Base-by-base conservation (phyloP, 1,140 invertebrate genomes). In the Hypothenemus hampei region DNA sequence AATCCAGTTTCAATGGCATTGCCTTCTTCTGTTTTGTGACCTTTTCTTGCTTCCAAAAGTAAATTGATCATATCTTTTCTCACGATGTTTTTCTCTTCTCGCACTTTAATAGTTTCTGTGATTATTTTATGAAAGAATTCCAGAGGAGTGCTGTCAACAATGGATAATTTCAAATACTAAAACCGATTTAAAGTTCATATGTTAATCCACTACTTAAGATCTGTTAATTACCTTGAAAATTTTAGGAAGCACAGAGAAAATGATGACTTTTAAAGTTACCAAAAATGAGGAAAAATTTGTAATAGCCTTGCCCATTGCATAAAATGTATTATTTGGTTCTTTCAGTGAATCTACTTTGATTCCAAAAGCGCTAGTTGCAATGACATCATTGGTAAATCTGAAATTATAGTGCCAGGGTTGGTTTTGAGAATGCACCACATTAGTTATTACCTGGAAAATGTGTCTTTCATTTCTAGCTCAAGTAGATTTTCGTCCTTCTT, bases 31-130 rank as follows among this genome's bases (percentile, higher is more conserved):
- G 62, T 44, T 36, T 65, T 63, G 13, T 62, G 29, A 19, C 71
- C 68, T 61, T 72, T 71, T 55, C 60, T 68, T 4, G 70, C 70
- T 58, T 75, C 66, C 58, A 75, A 61, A 11, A 77, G 43, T 21
- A 74, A 48, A 22, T 75, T 65, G 33, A 76, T 69, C 65, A 75
- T 68, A 57, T 75, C 75, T 5, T 65, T 65, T 37, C 73, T 58
- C 1, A 72, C 51, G 18, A 74, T 69, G 2, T 60, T 59, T 13
- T 70, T 46, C 45, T 70, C 54, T 55, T 74, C 69, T 35, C 74
- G 49, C 2, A 56, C 41, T 35, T 60, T 60, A 19, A 76, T 70
- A 0, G 68, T 65, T 3, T 66, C 61, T 20, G 57, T 61, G 11
- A 75, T 64, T 4, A 70, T 48, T 66, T 56, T 7, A 43, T 46